These are phyloP conservation scores for Therioaphis trifolii DNA, from an alignment of 2,888 invertebrate species.

Conservation along the genomic window DNA sequence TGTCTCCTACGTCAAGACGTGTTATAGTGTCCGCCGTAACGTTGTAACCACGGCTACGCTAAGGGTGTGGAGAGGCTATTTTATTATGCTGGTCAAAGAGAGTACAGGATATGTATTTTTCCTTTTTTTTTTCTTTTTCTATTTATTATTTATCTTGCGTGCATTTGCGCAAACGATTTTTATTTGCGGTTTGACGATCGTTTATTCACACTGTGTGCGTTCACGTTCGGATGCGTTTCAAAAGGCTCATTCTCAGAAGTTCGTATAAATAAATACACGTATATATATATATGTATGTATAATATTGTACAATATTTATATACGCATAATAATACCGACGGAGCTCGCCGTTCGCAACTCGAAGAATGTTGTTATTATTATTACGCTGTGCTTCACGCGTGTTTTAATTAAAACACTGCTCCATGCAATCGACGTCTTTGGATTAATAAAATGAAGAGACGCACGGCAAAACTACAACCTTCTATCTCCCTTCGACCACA, in stretches of 20 bases:
- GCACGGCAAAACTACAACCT: neutral
- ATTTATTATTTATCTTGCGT: too few relatives aligned
- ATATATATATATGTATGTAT: neutral
- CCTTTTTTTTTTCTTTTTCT: too few relatives aligned
- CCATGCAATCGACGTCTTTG: neutral
- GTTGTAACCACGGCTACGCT: too few relatives aligned
- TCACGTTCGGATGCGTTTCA: neutral
- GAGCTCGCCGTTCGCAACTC: neutral
- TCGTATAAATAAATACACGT: neutral
- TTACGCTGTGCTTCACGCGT: conserved; percentile 8
- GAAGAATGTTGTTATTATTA: neutral
- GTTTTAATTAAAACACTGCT: conserved; percentile 41
- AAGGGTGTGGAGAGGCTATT: too few relatives aligned
- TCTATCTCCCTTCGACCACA: too few relatives aligned
- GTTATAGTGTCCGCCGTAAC: too few relatives aligned
- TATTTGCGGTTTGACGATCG: neutral
- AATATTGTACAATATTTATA: neutral
- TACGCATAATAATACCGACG: neutral
- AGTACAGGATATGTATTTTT: too few relatives aligned
- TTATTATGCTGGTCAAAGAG: too few relatives aligned
- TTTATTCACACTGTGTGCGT: neutral
- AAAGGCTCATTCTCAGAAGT: neutral
- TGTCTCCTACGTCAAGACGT: too few relatives aligned
- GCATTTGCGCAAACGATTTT: neutral
- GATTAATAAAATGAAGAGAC: conserved; percentile 29